Base-by-base conservation (phyloP, 1,140 invertebrate genomes). In the Carcinoscorpius rotundicauda region DNA sequence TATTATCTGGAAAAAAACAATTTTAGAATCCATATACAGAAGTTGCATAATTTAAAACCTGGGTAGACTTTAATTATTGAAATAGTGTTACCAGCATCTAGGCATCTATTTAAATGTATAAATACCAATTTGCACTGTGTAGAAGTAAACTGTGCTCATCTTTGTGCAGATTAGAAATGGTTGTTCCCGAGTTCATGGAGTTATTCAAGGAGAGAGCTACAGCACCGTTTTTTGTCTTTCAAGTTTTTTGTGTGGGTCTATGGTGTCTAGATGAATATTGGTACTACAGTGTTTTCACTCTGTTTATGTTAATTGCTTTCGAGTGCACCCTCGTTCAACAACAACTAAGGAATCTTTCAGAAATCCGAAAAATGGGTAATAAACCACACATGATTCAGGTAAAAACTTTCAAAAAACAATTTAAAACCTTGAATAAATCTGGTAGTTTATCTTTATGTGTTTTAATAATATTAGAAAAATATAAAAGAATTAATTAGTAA, bases 261-360 rank as follows among this genome's bases (percentile, higher is more conserved):
- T 99, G 97, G 97, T 99, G 97, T 80, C 79, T 99, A 67, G 97
- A 99, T 76, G 95, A 96, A 76, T 97, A 95, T 77, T 97, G 93
- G 82, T 97, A 97, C 76, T 98, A 98, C 76, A 95, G 91, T 66
- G 83, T 99, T 51, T 98, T 99, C 75, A 99, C 97, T 0, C 82
- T 99, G 3, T 82, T 96, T 59, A 98, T 99, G 97, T 82, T 99
- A 53, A 84, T 99, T 49, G 86, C 94, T 70, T 99, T 99, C 78
- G 97, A 99, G 76, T 97, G 93, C 69, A 98, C 95, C 5, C 82
- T 99, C 50, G 97, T 99, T 1, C 94, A 98, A 73, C 97, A 99
- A 74, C 97, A 99, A 75, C 74, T 99, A 5, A 81, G 90, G 70
- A 99, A 99, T 76, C 97, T 99, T 92, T 86, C 92, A n/a, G 95